These are phyloP conservation scores for Heliconius cydno DNA, from an alignment of 2,888 invertebrate species.

Conservation along the genomic window DNA sequence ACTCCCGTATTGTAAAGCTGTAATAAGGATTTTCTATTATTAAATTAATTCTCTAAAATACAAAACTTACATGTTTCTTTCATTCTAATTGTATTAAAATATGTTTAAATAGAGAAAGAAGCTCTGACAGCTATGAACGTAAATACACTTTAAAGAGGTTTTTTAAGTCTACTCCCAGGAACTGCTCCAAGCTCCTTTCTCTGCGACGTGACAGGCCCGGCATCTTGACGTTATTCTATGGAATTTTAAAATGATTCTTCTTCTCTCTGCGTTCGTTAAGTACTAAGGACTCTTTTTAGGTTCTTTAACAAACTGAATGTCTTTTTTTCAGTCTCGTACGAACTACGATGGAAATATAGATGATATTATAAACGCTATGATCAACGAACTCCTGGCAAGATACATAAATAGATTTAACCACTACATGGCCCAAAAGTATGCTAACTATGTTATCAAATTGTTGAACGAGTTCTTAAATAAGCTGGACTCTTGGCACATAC, in stretches of 20 bases:
- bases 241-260: neutral
- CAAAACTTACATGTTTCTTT: neutral
- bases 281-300: neutral
- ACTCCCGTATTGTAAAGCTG: neutral
- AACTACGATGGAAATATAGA: conserved; percentile 68
- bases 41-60: neutral
- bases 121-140: neutral
- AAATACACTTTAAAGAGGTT: neutral
- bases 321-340: conserved; percentile 59
- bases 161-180: too few relatives aligned
- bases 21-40: neutral
- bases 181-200: too few relatives aligned
- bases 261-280: neutral
- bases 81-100: neutral
- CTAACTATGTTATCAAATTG: conserved; percentile 44
- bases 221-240: neutral
- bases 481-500: conserved; percentile 56
- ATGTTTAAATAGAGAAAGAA: neutral
- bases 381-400: conserved; percentile 60
- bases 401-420: conserved; percentile 63
- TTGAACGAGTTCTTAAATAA: conserved; percentile 55
- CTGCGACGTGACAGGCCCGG: too few relatives aligned
- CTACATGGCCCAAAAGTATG: conserved; percentile 51
- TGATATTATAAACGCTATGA: conserved; percentile 60
- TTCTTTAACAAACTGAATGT: neutral